Conservation (phyloP, 2,888 invertebrate genomes). For the Xylocampa areola region DNA sequence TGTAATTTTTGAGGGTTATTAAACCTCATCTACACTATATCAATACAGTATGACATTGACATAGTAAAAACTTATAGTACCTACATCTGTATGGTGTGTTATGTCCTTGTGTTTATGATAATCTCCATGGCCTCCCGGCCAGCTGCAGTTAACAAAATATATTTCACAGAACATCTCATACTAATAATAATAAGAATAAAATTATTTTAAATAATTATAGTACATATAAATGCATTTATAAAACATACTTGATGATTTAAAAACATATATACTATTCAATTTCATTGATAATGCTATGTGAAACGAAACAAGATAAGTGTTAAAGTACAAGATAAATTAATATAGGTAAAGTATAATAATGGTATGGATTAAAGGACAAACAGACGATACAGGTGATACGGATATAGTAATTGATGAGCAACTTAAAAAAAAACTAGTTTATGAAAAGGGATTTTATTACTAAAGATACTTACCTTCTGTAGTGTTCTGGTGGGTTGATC, state of each 20-base stretch:
- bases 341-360: conserved; percentile 29
- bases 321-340: conserved; percentile 20
- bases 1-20: conserved; percentile 25
- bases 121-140: conserved; percentile 71
- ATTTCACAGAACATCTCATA: conserved; percentile 65
- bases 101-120: conserved; percentile 65
- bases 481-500: conserved; percentile 94
- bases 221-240: not conserved
- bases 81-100: conserved; percentile 74
- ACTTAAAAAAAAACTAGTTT: not conserved
- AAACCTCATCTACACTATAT: conserved; percentile 52
- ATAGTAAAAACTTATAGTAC: conserved; percentile 69
- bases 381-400: conserved; percentile 56
- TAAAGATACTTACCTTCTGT: conserved; percentile 87
- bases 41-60: conserved; percentile 60
- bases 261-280: conserved; percentile 5
- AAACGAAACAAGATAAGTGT: conserved; percentile 22
- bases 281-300: conserved; percentile 11
- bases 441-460: not conserved
- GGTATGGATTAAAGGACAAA: conserved; percentile 50
- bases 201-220: conserved; percentile 17
- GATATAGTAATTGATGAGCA: conserved; percentile 37
- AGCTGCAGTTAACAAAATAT: conserved; percentile 78
- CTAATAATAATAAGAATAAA: conserved; percentile 38
- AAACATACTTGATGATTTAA: conserved; percentile 16